These are phyloP conservation scores for Brienomyrus longianalis DNA, from an alignment of 2,113 vertebrate species.

Conservation along the genomic window DNA sequence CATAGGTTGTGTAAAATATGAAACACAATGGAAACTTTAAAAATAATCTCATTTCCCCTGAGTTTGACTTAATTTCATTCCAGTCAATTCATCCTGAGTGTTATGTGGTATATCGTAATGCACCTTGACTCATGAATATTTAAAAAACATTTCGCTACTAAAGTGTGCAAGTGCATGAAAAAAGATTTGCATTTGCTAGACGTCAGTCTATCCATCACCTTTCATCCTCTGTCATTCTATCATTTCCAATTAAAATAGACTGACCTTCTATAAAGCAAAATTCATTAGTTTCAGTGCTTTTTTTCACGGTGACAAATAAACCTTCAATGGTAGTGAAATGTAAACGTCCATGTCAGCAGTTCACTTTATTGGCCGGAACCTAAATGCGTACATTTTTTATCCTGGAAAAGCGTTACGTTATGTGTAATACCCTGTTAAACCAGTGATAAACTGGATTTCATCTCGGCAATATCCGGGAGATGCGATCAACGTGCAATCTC, in stretches of 20 bases:
- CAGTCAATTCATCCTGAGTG: neutral
- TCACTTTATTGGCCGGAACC: conserved; percentile 48
- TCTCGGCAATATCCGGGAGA: conserved; percentile 53
- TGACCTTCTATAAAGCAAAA: conserved; percentile 56
- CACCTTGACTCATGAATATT: neutral
- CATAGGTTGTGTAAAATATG: neutral
- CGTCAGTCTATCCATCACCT: conserved; percentile 51
- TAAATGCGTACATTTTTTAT: conserved; percentile 39
- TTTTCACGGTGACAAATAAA: conserved; percentile 51
- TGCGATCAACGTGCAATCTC: conserved; percentile 59
- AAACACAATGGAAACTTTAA: neutral
- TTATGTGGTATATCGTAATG: neutral
- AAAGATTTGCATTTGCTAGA: conserved; percentile 49
- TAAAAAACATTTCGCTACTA: conserved; percentile 11
- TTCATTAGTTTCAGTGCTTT: conserved; percentile 49
- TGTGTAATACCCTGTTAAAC: conserved; percentile 53
- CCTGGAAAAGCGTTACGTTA: conserved; percentile 47
- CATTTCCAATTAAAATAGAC: conserved; percentile 46
- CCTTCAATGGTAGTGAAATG: conserved; percentile 50
- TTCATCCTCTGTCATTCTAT: conserved; percentile 33
- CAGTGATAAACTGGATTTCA: conserved; percentile 53
- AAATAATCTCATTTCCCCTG: neutral
- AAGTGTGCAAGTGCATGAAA: conserved; percentile 44
- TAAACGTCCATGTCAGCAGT: conserved; percentile 50
- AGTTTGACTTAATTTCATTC: neutral